These are phyloP conservation scores for Otus scops DNA, from an alignment of 2,797 vertebrate species.

Conservation along the genomic window DNA sequence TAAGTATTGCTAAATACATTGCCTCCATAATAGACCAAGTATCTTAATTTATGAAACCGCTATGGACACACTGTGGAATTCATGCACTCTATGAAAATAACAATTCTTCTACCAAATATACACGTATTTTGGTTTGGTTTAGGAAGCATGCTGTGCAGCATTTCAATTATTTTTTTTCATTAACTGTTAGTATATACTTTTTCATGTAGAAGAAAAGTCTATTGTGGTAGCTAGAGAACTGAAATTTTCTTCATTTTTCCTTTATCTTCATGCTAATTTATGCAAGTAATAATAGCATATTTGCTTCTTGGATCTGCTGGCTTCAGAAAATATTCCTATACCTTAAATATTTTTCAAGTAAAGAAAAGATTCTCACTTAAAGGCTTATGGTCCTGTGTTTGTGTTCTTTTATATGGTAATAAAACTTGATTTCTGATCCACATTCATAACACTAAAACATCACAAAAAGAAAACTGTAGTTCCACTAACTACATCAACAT, in stretches of 20 bases:
- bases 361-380: neutral
- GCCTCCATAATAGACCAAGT: neutral
- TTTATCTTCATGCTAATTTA: conserved; percentile 48
- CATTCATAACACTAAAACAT: neutral
- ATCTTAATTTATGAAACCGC: neutral
- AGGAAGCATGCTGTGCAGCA: neutral
- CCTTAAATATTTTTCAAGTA: neutral
- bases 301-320: neutral
- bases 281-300: conserved; percentile 21
- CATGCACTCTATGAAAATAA: neutral
- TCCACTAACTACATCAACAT: neutral
- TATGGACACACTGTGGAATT: neutral
- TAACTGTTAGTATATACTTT: neutral
- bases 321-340: conserved; percentile 3
- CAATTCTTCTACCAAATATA: neutral
- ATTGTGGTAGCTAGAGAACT: conserved; percentile 23
- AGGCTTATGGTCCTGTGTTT: neutral
- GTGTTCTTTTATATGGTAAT: neutral
- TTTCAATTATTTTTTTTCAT: conserved; percentile 40
- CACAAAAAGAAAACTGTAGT: neutral
- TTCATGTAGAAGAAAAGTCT: conserved; percentile 58
- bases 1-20: neutral
- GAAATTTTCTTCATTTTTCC: conserved; percentile 40
- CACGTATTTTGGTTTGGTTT: neutral
- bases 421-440: neutral